Conservation (phyloP, 2,888 invertebrate genomes). For the Microplitis manilae region DNA sequence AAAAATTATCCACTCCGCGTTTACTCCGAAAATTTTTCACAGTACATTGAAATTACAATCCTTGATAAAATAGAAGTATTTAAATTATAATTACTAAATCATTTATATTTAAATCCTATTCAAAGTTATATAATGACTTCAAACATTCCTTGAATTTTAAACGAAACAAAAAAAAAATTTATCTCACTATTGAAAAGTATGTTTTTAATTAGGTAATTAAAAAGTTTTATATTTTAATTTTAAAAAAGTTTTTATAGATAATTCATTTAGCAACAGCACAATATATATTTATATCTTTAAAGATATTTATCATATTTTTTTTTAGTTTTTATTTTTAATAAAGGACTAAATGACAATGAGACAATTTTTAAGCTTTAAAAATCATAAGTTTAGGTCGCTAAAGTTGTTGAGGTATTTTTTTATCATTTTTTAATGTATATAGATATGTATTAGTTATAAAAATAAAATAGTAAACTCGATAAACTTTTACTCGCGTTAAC, state of each 20-base stretch:
- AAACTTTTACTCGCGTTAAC: conserved; percentile 13
- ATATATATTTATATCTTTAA: neutral
- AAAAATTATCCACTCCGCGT: no score
- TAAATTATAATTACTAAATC: no score
- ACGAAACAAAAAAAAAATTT: neutral
- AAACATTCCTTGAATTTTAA: no score
- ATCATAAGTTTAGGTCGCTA: neutral
- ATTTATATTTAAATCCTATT: no score
- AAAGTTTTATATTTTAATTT: neutral
- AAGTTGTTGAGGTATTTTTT: conserved; percentile 3
- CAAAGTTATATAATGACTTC: no score
- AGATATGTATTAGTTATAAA: neutral
- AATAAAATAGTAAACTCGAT: conserved; percentile 20
- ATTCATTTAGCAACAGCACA: no score
- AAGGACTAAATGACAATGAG: conserved; percentile 4
- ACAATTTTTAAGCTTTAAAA: neutral
- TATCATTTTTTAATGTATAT: neutral
- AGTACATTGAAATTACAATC: no score
- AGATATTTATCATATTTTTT: neutral
- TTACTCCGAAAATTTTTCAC: no score
- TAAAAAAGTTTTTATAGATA: neutral
- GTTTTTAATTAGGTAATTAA: neutral
- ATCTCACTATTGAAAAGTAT: neutral
- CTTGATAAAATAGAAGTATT: no score
- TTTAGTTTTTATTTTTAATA: neutral